These are phyloP conservation scores for Erynnis tages DNA, from an alignment of 2,888 invertebrate genomes.

Conservation along the genomic window DNA sequence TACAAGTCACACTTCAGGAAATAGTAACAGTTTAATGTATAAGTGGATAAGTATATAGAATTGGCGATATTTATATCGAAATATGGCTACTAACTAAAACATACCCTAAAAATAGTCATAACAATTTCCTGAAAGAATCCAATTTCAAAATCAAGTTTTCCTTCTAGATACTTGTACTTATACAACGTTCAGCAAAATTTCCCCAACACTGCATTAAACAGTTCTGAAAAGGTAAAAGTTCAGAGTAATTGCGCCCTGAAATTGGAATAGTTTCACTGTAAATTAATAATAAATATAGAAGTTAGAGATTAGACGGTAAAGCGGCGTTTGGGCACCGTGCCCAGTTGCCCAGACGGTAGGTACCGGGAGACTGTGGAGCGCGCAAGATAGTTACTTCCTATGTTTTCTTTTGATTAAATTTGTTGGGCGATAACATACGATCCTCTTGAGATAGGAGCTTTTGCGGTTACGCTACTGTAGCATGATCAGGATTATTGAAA, in stretches of 20 bases:
- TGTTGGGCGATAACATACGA: constrained; percentile 25
- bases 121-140: no score
- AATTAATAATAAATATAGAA: constrained; percentile 33
- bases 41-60: no score
- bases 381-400: constrained; percentile 38
- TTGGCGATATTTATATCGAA: no score
- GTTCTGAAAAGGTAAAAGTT: constrained; percentile 5
- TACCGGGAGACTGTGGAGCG: constrained; percentile 28
- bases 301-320: constrained; percentile 5
- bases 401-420: constrained; percentile 39
- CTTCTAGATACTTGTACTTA: no score
- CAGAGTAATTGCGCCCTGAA: constrained; percentile 9
- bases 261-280: constrained; percentile 12
- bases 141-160: no score
- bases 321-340: constrained; percentile 14
- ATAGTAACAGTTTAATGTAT: no score
- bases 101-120: no score
- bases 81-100: no score
- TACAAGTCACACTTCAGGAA: no score
- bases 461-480: no score
- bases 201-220: constrained; percentile 9
- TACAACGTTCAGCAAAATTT: no score
- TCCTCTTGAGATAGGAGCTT: background rate
- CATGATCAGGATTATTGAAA: no score
- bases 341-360: constrained; percentile 10